Percentiles rank a stretch among this genome's conserved stretches.
phyloP scores from a whole-genome alignment of 1,140 invertebrate genomes.

The Berghia stephanieae region DNA sequence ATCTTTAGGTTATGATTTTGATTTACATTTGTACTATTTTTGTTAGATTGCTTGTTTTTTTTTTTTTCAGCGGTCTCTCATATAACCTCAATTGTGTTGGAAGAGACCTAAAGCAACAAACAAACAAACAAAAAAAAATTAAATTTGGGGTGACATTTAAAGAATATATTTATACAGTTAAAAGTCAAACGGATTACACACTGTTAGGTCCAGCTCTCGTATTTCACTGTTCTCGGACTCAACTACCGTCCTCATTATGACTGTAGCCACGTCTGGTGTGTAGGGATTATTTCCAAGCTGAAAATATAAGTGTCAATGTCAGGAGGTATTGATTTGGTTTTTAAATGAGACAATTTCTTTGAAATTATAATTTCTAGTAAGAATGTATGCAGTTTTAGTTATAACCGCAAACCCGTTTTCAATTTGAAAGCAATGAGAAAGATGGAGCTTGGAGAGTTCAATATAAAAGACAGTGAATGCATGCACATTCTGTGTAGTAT shows the following conservation, averaged over 20 bases:
- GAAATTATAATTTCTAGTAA: background rate
- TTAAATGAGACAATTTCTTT: background rate
- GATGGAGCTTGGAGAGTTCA: background rate
- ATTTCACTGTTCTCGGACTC: conserved; percentile 29
- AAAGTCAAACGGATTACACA: conserved; percentile 32
- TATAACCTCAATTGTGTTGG: too few species aligned
- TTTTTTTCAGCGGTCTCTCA: too few species aligned
- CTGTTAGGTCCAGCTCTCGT: conserved; percentile 37
- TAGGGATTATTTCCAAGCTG: conserved; percentile 44
- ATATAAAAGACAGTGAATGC: background rate
- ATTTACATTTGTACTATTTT: too few species aligned
- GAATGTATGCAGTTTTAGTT: background rate
- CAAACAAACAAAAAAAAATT: too few species aligned
- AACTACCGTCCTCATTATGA: conserved; percentile 36
- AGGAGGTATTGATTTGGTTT: too few species aligned
- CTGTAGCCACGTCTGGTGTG: conserved; percentile 39
- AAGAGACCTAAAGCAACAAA: too few species aligned
- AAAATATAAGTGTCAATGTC: background rate
- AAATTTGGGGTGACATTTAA: too few species aligned
- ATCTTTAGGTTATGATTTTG: too few species aligned
- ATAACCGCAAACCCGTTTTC: background rate
- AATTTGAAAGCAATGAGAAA: background rate
- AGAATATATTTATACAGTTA: too few species aligned
- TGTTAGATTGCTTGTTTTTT: too few species aligned
- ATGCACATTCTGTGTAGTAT: too few species aligned